phyloP scores from a whole-genome alignment of 2,888 invertebrate genomes.

The Lamellibrachia columna region DNA sequence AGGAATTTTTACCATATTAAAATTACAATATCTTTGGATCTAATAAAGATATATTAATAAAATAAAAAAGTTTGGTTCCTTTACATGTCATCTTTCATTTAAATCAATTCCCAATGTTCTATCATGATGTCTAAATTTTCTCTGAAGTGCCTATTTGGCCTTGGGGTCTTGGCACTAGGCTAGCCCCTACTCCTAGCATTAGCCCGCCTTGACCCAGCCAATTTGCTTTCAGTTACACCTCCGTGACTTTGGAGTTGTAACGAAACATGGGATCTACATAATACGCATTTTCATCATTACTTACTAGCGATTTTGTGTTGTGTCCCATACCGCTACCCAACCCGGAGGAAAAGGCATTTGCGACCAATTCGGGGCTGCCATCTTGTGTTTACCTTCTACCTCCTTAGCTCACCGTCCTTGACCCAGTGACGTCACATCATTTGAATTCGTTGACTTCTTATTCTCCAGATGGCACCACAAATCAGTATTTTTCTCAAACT shows the following conservation, averaged over 20 bases:
- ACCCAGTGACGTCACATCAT: not conserved
- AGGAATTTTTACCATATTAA: no score
- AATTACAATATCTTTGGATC: no score
- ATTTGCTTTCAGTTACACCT: not conserved
- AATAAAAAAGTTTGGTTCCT: no score
- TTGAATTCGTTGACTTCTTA: not conserved
- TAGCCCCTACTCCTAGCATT: no score
- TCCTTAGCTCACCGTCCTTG: not conserved
- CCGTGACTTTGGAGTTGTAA: not conserved
- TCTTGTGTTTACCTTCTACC: not conserved
- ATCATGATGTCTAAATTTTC: no score
- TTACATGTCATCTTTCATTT: no score
- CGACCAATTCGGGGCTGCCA: not conserved
- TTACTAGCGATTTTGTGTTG: constrained; percentile 4
- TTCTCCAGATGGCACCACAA: not conserved
- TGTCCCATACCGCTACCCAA: not conserved
- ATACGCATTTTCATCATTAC: not conserved
- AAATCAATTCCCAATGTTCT: no score
- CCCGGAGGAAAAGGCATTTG: not conserved
- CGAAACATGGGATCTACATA: not conserved
- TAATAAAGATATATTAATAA: no score
- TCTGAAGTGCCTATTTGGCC: no score
- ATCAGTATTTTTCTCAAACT: not conserved
- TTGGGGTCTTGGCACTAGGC: no score
- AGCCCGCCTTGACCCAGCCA: not conserved